Evolutionary conservation across 2,888 invertebrate species (phyloP).

Genomic region (Patella caerulea): DNA sequence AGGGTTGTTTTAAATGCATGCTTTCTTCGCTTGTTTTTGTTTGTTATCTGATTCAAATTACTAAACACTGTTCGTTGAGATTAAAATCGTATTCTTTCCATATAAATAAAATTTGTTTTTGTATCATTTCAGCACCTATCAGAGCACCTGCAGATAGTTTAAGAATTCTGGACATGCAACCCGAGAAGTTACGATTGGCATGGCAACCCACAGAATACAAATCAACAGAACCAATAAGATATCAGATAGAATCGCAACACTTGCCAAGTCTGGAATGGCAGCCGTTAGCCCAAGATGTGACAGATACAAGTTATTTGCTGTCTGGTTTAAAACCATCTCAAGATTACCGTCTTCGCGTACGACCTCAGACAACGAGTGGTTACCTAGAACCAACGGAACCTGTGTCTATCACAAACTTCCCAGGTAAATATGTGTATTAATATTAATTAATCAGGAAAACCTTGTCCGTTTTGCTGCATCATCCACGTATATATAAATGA

Average conservation of each 20-base stretch:
- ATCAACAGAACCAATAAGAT: slow-evolving; percentile 45
- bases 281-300: slow-evolving; percentile 58
- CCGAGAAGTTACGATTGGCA: slow-evolving; percentile 56
- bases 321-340: slow-evolving; percentile 71
- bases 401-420: slow-evolving; percentile 50
- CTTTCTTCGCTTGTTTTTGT: too few species aligned
- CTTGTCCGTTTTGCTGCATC: neutral
- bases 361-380: slow-evolving; percentile 96
- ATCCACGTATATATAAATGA: too few species aligned
- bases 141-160: slow-evolving; percentile 41
- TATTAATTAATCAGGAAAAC: neutral
- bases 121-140: slow-evolving; percentile 37
- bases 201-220: slow-evolving; percentile 52
- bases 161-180: slow-evolving; percentile 34
- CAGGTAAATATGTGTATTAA: slow-evolving; percentile 33
- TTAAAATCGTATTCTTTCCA: too few species aligned
- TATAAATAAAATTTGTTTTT: too few species aligned
- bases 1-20: too few species aligned
- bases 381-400: slow-evolving; percentile 93
- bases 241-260: slow-evolving; percentile 59
- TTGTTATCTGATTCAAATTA: too few species aligned
- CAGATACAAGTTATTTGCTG: slow-evolving; percentile 47
- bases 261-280: slow-evolving; percentile 61
- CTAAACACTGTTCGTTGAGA: too few species aligned
- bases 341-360: slow-evolving; percentile 94